A percentile compares a stretch with the other conserved stretches of the same genome.
These are phyloP conservation scores for Zhuqinia jingwanae DNA, from an alignment of 2,888 invertebrate species.

Conservation along the genomic window DNA sequence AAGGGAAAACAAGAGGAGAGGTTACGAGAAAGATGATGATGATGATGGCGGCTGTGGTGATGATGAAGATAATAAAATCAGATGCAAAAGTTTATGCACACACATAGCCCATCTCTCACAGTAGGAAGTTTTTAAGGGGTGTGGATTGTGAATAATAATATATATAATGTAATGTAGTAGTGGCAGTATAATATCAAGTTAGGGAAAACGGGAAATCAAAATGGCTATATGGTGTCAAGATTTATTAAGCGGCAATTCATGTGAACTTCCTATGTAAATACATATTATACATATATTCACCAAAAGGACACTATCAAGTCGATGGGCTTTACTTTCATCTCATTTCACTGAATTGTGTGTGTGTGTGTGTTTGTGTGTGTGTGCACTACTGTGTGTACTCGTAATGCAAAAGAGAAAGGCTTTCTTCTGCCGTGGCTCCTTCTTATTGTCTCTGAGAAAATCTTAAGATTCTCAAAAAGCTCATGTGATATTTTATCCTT, in stretches of 20 bases:
- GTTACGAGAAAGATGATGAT: too few relatives aligned
- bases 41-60: conserved; percentile 20
- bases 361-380: too few relatives aligned
- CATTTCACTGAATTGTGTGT: conserved; percentile 68
- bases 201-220: conserved; percentile 67
- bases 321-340: conserved; percentile 70
- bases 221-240: conserved; percentile 74
- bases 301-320: conserved; percentile 66
- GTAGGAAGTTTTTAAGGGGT: conserved; percentile 60
- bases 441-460: conserved; percentile 67
- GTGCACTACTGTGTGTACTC: too few relatives aligned
- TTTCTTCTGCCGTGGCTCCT: conserved; percentile 48
- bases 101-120: conserved; percentile 39
- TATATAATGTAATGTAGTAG: conserved; percentile 24
- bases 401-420: conserved; percentile 1
- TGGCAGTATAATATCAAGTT: background rate
- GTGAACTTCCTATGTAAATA: conserved; percentile 69
- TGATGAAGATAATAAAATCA: conserved; percentile 60
- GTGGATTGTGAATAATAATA: conserved; percentile 55
- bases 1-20: too few relatives aligned
- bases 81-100: conserved; percentile 65
- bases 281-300: too few relatives aligned
- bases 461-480: conserved; percentile 53
- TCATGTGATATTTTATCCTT: conserved; percentile 71
- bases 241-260: conserved; percentile 79